Conservation (phyloP, 1,140 invertebrate species). For the Ceratina japonica region DNA sequence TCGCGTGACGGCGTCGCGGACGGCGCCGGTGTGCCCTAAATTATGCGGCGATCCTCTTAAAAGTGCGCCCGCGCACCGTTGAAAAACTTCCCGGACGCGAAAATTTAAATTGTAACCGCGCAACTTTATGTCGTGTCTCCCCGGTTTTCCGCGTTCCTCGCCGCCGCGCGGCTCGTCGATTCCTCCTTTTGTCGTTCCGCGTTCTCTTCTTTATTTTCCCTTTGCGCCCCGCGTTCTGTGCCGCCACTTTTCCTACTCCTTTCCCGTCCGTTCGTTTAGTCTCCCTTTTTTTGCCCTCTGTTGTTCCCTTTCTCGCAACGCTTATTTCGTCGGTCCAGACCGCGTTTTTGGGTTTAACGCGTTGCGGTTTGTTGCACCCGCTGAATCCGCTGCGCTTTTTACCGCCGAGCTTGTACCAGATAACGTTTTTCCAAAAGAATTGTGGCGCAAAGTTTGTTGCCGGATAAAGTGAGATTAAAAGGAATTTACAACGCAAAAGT, state of each 20-base stretch:
- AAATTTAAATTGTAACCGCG: conserved; percentile 67
- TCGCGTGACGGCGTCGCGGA: background rate
- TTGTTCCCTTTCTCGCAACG: background rate
- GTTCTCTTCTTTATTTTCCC: background rate
- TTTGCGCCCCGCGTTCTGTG: background rate
- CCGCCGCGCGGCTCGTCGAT: background rate
- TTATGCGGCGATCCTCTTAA: conserved; percentile 68
- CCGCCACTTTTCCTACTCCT: background rate
- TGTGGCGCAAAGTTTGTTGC: background rate
- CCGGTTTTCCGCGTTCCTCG: conserved; percentile 11
- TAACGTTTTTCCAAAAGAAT: background rate
- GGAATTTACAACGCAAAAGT: background rate
- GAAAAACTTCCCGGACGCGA: conserved; percentile 65
- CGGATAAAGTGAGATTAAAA: background rate
- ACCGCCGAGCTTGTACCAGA: background rate
- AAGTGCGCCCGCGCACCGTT: conserved; percentile 63
- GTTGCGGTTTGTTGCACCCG: background rate
- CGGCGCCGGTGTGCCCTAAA: conserved; percentile 57
- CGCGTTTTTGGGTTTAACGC: background rate
- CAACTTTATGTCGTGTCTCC: conserved; percentile 37
- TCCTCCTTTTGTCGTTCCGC: background rate
- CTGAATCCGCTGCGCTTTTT: background rate
- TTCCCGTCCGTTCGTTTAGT: background rate
- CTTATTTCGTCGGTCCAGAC: background rate
- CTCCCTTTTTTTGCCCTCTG: background rate